Evolutionary conservation across 2,797 vertebrate species (phyloP), one percentile per base, ranked within the genome.

Genomic region (Pterois miles): DNA sequence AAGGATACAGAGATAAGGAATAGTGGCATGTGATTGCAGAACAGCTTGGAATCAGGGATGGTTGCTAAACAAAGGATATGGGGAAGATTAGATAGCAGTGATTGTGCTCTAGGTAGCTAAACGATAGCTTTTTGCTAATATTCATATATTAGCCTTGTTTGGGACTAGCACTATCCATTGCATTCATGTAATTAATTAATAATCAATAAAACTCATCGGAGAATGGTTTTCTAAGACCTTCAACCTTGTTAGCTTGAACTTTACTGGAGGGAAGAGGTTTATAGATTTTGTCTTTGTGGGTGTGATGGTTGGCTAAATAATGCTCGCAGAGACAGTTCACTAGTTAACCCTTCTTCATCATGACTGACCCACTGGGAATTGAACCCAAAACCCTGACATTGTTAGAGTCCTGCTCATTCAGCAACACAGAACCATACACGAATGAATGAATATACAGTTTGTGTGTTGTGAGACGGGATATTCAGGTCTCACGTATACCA

Each of bases 401-500:
- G 62, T 68, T 53, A 14, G 20, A 25, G 31, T 36, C 31, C 63
- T 31, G 54, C 59, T 76, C 65, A 48, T 63, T 78, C 46, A 80
- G 33, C 12, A n/a, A 68, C 40, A 67, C 33, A 70, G 16, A 8
- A n/a, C 34, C 64, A 78, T 3, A 31, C 27, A 73, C 63, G n/a
- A 60, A 75, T 65, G 75, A 78, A 63, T 79, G 65, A 76, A 64
- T 59, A 34, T 70, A 83, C 81, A 73, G 80, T 91, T 68, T 75
- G 54, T 63, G 80, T 78, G 64, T 71, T 54, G 72, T 60, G 22
- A 58, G 22, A 76, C 33, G 74, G 75, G 58, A 78, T 46, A 80
- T 84, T 87, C 63, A 86, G 67, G 82, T 83, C 87, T 87, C 77
- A 71, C 52, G 25, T 80, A 38, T 60, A 83, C 74, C 69, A 52